Percentiles rank a stretch among this genome's conserved stretches.
Conservation (phyloP, 2,113 vertebrate genomes). For the Gnathonemus echidnorhynchus region DNA sequence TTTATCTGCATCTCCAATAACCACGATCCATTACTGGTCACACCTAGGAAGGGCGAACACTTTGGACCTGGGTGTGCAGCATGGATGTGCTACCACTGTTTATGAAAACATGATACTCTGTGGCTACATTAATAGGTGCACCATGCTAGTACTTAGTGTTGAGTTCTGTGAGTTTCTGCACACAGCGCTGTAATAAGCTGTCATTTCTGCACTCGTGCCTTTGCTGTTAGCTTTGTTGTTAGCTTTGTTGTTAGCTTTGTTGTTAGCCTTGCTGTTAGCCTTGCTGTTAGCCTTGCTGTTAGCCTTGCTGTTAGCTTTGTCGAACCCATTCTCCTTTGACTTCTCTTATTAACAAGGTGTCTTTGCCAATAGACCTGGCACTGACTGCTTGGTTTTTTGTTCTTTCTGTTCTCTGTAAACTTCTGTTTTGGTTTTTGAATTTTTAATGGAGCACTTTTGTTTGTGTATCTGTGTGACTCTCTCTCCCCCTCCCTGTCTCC, state of each 20-base stretch:
- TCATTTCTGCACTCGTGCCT: neutral
- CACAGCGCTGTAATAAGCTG: neutral
- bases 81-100: neutral
- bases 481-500: no score
- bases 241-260: no score
- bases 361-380: neutral
- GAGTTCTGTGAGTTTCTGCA: neutral
- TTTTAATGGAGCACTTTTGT: neutral
- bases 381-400: neutral
- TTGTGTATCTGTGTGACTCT: neutral
- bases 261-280: no score
- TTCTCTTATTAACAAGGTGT: no score
- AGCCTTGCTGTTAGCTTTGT: neutral
- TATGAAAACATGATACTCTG: neutral
- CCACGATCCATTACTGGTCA: neutral
- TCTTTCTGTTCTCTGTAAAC: neutral
- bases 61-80: neutral
- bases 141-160: neutral
- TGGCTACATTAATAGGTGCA: neutral
- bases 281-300: no score
- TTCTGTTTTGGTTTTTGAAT: neutral
- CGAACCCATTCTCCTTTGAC: no score
- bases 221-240: neutral
- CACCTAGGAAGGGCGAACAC: neutral
- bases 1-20: neutral